Evolutionary conservation across 2,113 vertebrate species (phyloP).

Genomic region (Hystrix cristata): DNA sequence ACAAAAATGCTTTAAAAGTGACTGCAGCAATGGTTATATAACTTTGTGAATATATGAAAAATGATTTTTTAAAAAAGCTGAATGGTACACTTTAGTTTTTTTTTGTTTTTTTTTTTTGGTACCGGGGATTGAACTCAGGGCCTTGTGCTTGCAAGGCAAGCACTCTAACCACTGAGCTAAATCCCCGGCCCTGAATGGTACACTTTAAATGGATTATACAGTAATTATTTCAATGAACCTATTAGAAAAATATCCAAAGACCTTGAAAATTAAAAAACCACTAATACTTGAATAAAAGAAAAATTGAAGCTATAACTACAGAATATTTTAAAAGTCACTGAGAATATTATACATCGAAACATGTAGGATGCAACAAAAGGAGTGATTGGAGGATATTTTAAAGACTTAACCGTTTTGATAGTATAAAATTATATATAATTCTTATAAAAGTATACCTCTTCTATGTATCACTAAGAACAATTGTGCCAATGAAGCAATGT

Average conservation of each 20-base stretch:
- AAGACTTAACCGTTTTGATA: background rate
- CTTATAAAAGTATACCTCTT: background rate
- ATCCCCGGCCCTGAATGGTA: background rate
- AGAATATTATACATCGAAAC: background rate
- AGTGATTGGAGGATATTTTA: background rate
- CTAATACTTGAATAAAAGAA: constrained; percentile 42
- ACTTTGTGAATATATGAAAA: background rate
- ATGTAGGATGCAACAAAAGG: background rate
- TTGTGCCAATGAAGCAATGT: background rate
- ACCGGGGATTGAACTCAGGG: no score
- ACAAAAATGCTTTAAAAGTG: background rate
- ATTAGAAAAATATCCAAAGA: background rate
- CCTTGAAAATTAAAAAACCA: constrained; percentile 27
- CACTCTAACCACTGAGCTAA: no score
- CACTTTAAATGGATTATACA: background rate
- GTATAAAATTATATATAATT: background rate
- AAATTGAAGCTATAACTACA: constrained; percentile 27
- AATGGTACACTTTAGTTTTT: background rate
- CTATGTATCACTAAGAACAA: background rate
- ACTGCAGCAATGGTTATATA: background rate
- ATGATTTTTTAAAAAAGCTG: background rate
- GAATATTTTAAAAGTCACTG: background rate
- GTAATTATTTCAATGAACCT: constrained; percentile 16
- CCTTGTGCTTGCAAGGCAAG: no score
- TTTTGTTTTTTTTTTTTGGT: no score